Evolutionary conservation across 2,797 vertebrate genomes (phyloP).

Genomic region (Aplochiton taeniatus): DNA sequence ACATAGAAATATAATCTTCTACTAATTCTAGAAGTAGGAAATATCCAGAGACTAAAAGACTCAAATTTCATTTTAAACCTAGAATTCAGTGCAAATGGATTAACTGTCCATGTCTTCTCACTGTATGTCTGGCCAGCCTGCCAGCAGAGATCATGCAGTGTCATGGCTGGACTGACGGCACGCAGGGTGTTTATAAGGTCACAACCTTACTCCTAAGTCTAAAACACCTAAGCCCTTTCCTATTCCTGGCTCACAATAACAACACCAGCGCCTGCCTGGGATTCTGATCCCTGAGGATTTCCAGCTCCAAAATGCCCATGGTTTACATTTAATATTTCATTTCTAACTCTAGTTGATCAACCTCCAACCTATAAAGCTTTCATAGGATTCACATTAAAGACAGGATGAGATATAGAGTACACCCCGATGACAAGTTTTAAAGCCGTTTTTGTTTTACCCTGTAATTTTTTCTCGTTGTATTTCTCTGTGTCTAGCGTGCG

Average conservation of each 20-base stretch:
- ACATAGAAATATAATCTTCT: too few relatives aligned
- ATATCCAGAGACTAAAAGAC: neutral
- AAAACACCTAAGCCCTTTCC: slow-evolving; percentile 51
- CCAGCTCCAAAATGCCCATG: slow-evolving; percentile 9
- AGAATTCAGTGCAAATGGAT: neutral
- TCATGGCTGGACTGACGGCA: slow-evolving; percentile 32
- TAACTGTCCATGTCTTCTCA: neutral
- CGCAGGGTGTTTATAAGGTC: slow-evolving; percentile 35
- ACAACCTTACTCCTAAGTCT: slow-evolving; percentile 27
- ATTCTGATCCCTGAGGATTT: slow-evolving; percentile 27
- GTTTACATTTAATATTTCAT: neutral
- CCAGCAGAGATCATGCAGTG: slow-evolving; percentile 14
- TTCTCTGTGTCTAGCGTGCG: neutral
- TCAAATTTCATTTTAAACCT: neutral
- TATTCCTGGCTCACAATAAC: slow-evolving; percentile 20
- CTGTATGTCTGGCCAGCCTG: neutral
- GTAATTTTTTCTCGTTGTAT: too few relatives aligned
- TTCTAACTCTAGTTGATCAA: slow-evolving; percentile 4
- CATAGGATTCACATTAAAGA: neutral
- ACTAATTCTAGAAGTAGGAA: too few relatives aligned
- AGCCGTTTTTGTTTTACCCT: too few relatives aligned
- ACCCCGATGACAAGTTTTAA: neutral
- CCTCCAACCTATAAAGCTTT: slow-evolving; percentile 32
- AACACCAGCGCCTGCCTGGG: slow-evolving; percentile 8
- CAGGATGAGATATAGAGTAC: neutral